A percentile compares a stretch with the other conserved stretches of the same genome.
Evolutionary conservation across 2,113 vertebrate species (phyloP).

Genomic region (Hydrolagus affinis): DNA sequence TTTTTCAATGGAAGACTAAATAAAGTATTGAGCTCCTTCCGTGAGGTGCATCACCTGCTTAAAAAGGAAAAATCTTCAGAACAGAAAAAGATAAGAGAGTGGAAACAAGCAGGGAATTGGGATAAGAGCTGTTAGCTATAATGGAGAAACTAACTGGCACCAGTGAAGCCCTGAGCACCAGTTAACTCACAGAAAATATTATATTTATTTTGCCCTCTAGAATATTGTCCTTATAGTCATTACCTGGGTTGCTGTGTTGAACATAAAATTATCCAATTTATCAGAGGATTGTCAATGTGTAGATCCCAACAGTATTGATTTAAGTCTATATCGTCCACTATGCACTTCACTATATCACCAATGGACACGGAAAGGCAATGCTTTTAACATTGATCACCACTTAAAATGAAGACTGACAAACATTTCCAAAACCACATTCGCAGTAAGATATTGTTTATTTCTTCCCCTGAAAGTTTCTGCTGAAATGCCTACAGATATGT

Average conservation of each 20-base stretch:
- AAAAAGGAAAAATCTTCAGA: too few relatives aligned
- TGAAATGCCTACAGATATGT: neutral
- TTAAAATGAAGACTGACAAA: neutral
- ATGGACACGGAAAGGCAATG: neutral
- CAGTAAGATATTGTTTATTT: neutral
- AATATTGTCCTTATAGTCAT: neutral
- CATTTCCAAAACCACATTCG: neutral
- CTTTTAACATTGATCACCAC: conserved; percentile 1
- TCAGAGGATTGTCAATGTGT: neutral
- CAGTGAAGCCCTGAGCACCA: too few relatives aligned
- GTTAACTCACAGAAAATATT: neutral
- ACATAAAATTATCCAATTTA: conserved; percentile 2
- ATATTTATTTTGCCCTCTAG: neutral
- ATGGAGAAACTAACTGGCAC: too few relatives aligned
- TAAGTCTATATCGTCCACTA: neutral
- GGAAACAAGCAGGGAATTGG: too few relatives aligned
- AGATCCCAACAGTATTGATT: neutral
- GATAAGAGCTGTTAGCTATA: too few relatives aligned
- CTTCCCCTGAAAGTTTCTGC: neutral
- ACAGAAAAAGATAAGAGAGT: too few relatives aligned
- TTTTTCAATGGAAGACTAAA: too few relatives aligned
- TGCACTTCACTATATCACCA: neutral
- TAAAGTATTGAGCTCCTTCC: too few relatives aligned
- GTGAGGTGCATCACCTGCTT: too few relatives aligned
- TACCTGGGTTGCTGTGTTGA: neutral